A percentile compares a stretch with the other conserved stretches of the same genome.
Evolutionary conservation across 2,113 vertebrate species (phyloP).

Genomic region (Ramphastos sulfuratus): DNA sequence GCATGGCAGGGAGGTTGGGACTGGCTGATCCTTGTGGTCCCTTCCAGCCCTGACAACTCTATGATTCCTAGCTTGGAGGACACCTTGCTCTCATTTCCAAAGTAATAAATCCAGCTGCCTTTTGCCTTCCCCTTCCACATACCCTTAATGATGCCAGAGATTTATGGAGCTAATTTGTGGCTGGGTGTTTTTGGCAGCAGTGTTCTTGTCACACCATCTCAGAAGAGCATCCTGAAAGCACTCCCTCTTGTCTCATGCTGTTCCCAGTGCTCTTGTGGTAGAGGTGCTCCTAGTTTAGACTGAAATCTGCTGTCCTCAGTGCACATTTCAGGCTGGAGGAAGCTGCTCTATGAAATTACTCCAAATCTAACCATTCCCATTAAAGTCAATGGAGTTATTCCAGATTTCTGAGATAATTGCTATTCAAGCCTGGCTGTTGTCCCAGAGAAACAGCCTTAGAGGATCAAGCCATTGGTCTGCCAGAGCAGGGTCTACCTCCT

Average conservation of each 20-base stretch:
- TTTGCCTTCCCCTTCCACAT: not conserved
- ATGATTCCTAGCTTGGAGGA: not conserved
- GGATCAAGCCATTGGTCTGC: not conserved
- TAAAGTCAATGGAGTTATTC: not conserved
- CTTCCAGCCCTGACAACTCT: too few relatives aligned
- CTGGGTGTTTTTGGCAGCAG: not conserved
- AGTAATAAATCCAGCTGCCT: constrained; percentile 6
- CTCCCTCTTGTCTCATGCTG: not conserved
- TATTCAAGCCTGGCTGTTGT: not conserved
- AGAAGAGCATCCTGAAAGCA: not conserved
- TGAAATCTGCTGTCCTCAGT: not conserved
- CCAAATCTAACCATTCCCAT: not conserved
- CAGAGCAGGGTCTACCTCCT: not conserved
- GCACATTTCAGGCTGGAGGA: not conserved
- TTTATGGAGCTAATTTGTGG: not conserved
- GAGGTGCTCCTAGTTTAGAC: not conserved
- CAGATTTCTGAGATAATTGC: not conserved
- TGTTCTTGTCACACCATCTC: not conserved
- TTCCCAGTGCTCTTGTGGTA: not conserved
- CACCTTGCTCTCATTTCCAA: not conserved
- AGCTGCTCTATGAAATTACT: not conserved
- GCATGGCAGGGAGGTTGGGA: too few relatives aligned
- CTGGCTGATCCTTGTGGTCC: too few relatives aligned
- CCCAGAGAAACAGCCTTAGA: not conserved
- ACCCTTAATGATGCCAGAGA: not conserved